phyloP scores from a whole-genome alignment of 2,113 vertebrate species.

The Aix galericulata region DNA sequence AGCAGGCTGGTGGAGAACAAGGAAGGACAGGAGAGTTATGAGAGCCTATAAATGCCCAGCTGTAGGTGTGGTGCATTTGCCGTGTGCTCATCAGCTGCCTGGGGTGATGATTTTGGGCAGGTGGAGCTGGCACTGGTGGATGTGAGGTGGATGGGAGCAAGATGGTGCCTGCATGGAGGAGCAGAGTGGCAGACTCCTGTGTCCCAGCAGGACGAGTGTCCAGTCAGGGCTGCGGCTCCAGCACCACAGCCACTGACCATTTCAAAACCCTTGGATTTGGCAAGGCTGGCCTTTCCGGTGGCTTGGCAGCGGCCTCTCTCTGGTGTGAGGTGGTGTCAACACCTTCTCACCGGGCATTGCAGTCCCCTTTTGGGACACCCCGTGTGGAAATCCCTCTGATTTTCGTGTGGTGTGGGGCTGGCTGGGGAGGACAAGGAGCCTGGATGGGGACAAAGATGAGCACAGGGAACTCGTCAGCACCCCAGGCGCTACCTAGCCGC shows the following conservation, averaged over 20 bases:
- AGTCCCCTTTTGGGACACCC: neutral
- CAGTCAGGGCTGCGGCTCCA: neutral
- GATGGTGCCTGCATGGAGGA: neutral
- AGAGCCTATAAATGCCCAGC: neutral
- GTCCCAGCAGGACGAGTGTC: neutral
- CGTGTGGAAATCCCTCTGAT: neutral
- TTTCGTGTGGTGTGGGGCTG: neutral
- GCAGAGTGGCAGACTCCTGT: neutral
- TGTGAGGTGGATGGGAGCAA: neutral
- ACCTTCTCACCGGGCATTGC: no score
- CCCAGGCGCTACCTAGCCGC: accelerated
- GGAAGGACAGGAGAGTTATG: neutral
- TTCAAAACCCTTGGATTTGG: neutral
- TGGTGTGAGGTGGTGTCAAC: accelerated
- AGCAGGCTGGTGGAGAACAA: neutral
- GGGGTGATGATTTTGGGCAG: neutral
- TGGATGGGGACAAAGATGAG: neutral
- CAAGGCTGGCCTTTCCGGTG: neutral
- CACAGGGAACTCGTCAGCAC: neutral
- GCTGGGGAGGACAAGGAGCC: neutral
- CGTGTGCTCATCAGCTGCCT: neutral
- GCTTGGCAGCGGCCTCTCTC: accelerated
- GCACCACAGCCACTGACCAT: accelerated
- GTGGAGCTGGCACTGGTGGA: neutral
- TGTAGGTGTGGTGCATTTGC: neutral